Evolutionary conservation across 1,140 invertebrate genomes (phyloP), one percentile per base, ranked within the genome.

Genomic region (Cotesia typhae): DNA sequence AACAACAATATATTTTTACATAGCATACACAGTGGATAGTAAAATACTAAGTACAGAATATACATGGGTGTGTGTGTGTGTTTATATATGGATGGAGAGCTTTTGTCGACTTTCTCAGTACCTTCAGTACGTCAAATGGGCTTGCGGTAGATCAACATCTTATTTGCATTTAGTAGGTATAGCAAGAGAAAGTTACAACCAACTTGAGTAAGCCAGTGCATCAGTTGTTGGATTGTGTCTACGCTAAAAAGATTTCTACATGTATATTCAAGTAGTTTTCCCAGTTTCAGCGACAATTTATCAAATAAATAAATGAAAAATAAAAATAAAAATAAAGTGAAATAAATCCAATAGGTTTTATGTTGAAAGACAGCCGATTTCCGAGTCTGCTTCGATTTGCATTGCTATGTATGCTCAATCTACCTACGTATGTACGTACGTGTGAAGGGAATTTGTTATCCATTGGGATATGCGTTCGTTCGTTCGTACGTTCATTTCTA

Each of bases 1-100:
- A 80, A 72, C 70, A 79, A 79, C 61, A 47, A 41, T 12, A 12
- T 63, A 36, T 28, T 4, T 28, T 63, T 35, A 63, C 35, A 41
- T 52, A 28, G 28, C 28, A 28, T 28, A 28, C 28, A 28, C 1
- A 28, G 28, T 28, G 28, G 28, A 28, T 28, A 28, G 28, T 28
- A 28, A 28, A 28, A 28, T 28, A 28, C 28, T 28, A 10, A 53
- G 5, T 47, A 47, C 41, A 47, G 5, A 51, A n/a, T 9, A 28
- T 2, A n/a, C 4, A n/a, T 14, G 14, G 51, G 28, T 52, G 28
- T 52, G 52, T 35, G 7, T 66, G 28, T 52, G 52, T 35, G 7
- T 66, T 4, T 47, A 14, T 47, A 47, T 47, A 10, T 6, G 2
- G 9, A 41, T 6, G 10, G 41, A 47, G 41, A 57, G 28, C 52